A percentile compares a stretch with the other conserved stretches of the same genome.
These are phyloP conservation scores for Platysteira castanea DNA, from an alignment of 2,113 vertebrate species.

Conservation along the genomic window DNA sequence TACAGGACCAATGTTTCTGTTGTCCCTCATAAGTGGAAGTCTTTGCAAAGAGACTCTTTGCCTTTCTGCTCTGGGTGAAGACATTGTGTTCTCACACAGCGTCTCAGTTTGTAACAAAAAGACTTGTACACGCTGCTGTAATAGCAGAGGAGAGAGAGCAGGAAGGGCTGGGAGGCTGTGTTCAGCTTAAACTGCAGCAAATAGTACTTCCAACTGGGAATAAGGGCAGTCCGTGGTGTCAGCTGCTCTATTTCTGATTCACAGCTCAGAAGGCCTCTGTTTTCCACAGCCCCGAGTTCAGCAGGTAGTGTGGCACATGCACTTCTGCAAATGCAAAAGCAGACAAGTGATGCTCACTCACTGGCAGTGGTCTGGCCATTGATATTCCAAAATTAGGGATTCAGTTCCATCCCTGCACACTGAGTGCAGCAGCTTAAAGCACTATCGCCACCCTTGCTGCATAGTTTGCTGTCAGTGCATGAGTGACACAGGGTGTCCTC, in stretches of 20 bases:
- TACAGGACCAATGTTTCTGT: not conserved
- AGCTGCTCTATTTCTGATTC: not conserved
- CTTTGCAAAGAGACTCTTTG: not conserved
- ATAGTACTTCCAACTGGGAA: not conserved
- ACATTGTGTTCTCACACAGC: not conserved
- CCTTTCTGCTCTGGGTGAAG: not conserved
- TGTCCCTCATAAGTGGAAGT: not conserved
- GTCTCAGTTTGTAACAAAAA: not conserved
- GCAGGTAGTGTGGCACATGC: not conserved
- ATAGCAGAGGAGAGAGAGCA: not conserved
- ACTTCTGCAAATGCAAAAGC: not conserved
- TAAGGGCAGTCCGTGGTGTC: not conserved
- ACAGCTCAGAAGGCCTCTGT: not conserved
- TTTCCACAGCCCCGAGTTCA: not conserved
- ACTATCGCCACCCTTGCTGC: not conserved
- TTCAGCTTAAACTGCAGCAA: not conserved
- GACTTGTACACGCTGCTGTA: accelerated
- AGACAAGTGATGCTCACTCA: not conserved
- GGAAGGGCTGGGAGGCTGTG: not conserved
- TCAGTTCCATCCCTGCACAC: not conserved
- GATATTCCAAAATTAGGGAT: not conserved
- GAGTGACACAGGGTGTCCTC: not conserved
- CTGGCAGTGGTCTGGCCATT: not conserved
- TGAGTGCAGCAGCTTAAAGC: not conserved
- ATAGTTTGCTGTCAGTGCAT: not conserved